Evolutionary conservation across 1,140 invertebrate genomes (phyloP).

Genomic region (Latrodectus geometricus): DNA sequence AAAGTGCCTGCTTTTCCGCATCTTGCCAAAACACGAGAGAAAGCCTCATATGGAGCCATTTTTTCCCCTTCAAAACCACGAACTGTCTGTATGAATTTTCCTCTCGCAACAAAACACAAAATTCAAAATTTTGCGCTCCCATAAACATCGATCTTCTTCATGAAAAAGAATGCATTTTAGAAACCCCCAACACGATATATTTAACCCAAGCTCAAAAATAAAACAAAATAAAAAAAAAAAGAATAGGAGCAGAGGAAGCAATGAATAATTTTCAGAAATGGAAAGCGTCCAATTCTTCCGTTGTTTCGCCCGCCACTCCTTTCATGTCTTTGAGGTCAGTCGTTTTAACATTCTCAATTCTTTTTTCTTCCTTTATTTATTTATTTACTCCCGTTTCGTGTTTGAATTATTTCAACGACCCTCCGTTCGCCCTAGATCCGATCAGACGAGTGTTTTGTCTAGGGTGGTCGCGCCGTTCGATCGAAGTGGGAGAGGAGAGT

Average conservation of each 20-base stretch:
- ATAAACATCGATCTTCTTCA: background rate
- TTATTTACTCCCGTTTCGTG: background rate
- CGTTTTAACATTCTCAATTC: background rate
- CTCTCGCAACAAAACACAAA: background rate
- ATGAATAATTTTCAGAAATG: slow-evolving; percentile 1
- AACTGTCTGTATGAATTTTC: background rate
- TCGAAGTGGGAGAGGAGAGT: background rate
- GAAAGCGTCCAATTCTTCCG: background rate
- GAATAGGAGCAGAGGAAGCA: background rate
- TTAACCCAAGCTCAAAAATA: background rate
- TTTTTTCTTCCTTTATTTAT: background rate
- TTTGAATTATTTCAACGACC: slow-evolving; percentile 1
- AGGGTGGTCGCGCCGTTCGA: background rate
- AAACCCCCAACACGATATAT: background rate
- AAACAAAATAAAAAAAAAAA: background rate
- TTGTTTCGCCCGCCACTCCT: background rate
- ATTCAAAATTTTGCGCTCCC: background rate
- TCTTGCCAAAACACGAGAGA: too few species aligned
- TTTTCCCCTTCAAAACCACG: background rate
- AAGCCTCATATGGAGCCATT: background rate
- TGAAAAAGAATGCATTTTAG: background rate
- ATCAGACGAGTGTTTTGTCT: background rate
- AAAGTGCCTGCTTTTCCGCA: too few species aligned
- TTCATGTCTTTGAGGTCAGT: background rate
- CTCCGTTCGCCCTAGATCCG: background rate